Evolutionary conservation across 2,113 vertebrate genomes (phyloP).

Genomic region (Falcunculus frontatus): DNA sequence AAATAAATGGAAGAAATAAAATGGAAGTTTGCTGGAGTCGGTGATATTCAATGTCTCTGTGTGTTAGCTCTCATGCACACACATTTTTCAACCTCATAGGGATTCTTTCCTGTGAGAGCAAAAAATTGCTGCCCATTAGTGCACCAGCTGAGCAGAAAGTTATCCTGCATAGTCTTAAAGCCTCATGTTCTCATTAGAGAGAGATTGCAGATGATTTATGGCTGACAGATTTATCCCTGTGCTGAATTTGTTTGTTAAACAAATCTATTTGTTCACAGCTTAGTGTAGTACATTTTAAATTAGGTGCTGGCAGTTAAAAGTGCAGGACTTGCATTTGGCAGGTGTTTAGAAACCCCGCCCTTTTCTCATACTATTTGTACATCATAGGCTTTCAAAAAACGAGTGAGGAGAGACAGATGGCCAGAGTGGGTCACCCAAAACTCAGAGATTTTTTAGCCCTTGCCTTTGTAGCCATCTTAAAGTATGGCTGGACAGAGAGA

Average conservation of each 20-base stretch:
- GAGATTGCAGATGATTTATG: background rate
- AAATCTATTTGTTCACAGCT: background rate
- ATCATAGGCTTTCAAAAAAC: background rate
- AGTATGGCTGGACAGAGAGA: background rate
- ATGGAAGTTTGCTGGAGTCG: background rate
- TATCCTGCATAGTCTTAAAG: background rate
- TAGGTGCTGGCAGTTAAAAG: background rate
- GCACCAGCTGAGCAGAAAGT: background rate
- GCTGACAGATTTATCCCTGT: background rate
- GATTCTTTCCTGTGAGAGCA: background rate
- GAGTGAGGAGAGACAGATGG: background rate
- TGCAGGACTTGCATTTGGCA: background rate
- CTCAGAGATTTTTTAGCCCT: background rate
- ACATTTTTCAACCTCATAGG: background rate
- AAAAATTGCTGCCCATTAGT: background rate
- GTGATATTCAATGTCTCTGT: background rate
- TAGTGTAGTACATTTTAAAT: background rate
- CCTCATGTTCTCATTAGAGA: background rate
- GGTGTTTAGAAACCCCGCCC: background rate
- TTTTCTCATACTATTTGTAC: background rate
- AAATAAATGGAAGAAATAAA: background rate
- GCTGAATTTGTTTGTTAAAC: background rate
- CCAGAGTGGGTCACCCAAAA: background rate
- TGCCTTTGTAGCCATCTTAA: background rate
- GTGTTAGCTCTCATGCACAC: background rate